A percentile compares a stretch with the other conserved stretches of the same genome.
Conservation (phyloP, 2,888 invertebrate genomes). For the Synergus gifuensis region DNA sequence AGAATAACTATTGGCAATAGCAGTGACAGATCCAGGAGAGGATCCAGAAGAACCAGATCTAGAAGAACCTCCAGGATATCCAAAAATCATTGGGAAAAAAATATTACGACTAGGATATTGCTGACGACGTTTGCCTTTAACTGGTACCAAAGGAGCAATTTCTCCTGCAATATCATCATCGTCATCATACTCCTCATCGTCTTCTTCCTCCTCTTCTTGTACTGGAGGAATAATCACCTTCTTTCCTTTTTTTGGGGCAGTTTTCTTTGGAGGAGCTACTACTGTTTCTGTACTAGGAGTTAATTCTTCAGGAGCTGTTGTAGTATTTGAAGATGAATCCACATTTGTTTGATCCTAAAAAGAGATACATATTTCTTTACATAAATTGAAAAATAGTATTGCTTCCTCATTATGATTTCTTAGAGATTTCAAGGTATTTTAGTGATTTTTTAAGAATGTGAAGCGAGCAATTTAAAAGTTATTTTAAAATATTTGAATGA, state of each 20-base stretch:
- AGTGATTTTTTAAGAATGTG: too few relatives aligned
- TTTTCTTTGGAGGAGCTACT: slow-evolving; percentile 39
- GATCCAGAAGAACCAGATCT: slow-evolving; percentile 74
- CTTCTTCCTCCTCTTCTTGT: slow-evolving; percentile 71
- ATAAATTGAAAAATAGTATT: not conserved
- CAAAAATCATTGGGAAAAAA: slow-evolving; percentile 85
- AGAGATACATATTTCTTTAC: not conserved
- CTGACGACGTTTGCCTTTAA: slow-evolving; percentile 68
- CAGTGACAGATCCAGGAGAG: slow-evolving; percentile 82
- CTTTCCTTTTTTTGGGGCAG: slow-evolving; percentile 51
- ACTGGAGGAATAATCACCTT: slow-evolving; percentile 66
- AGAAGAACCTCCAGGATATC: slow-evolving; percentile 77
- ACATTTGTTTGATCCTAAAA: slow-evolving; percentile 7
- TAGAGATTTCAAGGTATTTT: too few relatives aligned
- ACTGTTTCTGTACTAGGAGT: slow-evolving; percentile 28
- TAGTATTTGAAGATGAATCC: not conserved
- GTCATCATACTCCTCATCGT: slow-evolving; percentile 78
- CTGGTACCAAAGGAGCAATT: slow-evolving; percentile 61
- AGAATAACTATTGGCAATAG: slow-evolving; percentile 87
- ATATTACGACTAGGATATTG: slow-evolving; percentile 78
- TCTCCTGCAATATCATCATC: slow-evolving; percentile 62
- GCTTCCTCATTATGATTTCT: not conserved
- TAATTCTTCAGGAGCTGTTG: slow-evolving; percentile 19
- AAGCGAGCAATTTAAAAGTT: too few relatives aligned
- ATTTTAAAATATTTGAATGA: too few relatives aligned